These are phyloP conservation scores for Phyllostomus hastatus DNA, from an alignment of 2,113 vertebrate species.

Conservation along the genomic window DNA sequence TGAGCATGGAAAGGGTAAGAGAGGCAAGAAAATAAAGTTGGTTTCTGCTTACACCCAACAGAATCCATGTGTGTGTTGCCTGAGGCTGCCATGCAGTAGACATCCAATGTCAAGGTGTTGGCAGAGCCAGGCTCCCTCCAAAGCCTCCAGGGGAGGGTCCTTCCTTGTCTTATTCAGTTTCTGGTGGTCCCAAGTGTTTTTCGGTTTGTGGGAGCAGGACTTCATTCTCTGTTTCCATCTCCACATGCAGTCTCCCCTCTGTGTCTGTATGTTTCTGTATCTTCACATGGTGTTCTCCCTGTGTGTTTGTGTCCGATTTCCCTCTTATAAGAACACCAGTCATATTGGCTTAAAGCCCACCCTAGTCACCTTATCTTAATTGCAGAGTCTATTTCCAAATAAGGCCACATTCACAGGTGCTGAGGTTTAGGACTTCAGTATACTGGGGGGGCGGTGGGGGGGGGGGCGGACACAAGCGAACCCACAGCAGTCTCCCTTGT, in stretches of 20 bases:
- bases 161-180: not conserved
- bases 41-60: not conserved
- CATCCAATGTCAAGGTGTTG: not conserved
- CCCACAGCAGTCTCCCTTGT: not conserved
- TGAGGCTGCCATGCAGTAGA: not conserved
- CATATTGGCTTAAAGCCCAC: not conserved
- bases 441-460: not conserved
- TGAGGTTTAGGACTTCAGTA: not conserved
- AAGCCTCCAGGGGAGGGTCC: not conserved
- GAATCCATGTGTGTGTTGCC: not conserved
- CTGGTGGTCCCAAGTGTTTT: not conserved
- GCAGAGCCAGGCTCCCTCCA: not conserved
- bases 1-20: not conserved
- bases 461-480: not conserved
- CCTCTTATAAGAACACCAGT: not conserved
- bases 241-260: not conserved
- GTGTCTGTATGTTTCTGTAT: not conserved
- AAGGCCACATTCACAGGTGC: not conserved
- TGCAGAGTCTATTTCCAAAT: not conserved
- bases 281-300: not conserved
- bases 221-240: not conserved
- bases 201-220: not conserved
- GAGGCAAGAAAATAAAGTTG: not conserved
- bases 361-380: not conserved
- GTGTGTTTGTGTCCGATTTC: not conserved